Conservation (phyloP, 2,113 vertebrate genomes). For the Podocnemis expansa region DNA sequence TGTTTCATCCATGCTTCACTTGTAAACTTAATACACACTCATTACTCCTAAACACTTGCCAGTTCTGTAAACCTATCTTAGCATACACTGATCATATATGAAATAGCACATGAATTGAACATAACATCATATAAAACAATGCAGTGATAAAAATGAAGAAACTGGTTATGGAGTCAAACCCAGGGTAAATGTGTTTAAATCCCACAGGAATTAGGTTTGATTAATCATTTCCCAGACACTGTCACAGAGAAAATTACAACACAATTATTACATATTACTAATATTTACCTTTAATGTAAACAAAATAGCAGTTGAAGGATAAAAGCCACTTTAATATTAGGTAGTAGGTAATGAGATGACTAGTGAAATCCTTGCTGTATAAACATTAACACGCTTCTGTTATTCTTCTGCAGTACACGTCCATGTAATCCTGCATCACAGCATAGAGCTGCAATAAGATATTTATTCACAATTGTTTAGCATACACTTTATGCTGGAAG, state of each 20-base stretch:
- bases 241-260: background rate
- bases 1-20: too few relatives aligned
- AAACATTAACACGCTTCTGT: background rate
- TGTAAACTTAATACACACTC: too few relatives aligned
- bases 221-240: background rate
- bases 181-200: background rate
- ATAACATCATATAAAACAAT: background rate
- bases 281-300: conserved; percentile 18
- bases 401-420: background rate
- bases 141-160: background rate
- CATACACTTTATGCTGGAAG: background rate
- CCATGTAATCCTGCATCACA: background rate
- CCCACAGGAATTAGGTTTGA: background rate
- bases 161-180: background rate
- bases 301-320: background rate
- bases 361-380: background rate
- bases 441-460: background rate
- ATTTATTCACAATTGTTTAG: background rate
- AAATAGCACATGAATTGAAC: background rate
- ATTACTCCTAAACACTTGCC: too few relatives aligned
- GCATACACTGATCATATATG: background rate
- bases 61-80: too few relatives aligned
- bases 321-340: conserved; percentile 19
- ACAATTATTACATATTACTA: background rate
- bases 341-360: background rate